A percentile compares a stretch with the other conserved stretches of the same genome.
Evolutionary conservation across 2,797 vertebrate species (phyloP).

Genomic region (Bradypodion ventrale): DNA sequence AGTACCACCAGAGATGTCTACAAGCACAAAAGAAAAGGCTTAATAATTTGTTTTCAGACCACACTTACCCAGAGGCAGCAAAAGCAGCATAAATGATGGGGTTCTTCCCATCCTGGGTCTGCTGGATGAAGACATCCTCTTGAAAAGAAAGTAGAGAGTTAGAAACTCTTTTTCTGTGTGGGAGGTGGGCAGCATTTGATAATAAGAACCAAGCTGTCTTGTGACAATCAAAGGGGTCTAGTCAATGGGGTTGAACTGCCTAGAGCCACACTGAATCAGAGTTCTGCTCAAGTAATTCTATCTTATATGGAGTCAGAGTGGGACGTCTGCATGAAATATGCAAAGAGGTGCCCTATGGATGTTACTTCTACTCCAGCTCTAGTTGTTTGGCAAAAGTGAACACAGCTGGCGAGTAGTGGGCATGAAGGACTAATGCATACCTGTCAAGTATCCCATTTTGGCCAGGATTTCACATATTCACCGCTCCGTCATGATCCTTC

Average conservation of each 20-base stretch:
- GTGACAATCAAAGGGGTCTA: neutral
- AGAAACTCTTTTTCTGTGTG: neutral
- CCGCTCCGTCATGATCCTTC: no score
- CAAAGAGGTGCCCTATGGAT: neutral
- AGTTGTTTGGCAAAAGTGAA: neutral
- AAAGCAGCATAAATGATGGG: slow-evolving; percentile 97
- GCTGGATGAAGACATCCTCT: slow-evolving; percentile 98
- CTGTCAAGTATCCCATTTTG: no score
- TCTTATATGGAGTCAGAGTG: neutral
- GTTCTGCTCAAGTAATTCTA: neutral
- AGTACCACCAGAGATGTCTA: no score
- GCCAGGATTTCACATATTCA: no score
- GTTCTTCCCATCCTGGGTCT: slow-evolving; percentile 96
- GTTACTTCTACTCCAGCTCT: neutral
- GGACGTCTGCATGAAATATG: neutral
- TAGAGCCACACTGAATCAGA: neutral
- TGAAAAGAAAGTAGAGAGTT: slow-evolving; percentile 65
- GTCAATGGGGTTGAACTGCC: neutral
- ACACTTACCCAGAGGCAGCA: slow-evolving; percentile 93
- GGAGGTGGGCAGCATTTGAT: neutral
- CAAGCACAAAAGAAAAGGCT: neutral
- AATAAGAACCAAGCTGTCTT: neutral
- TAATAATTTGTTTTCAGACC: no score
- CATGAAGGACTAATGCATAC: neutral
- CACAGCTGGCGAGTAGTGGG: neutral